Evolutionary conservation across 2,113 vertebrate species (phyloP), one percentile per base, ranked within the genome.

Genomic region (Cephalopterus ornatus): DNA sequence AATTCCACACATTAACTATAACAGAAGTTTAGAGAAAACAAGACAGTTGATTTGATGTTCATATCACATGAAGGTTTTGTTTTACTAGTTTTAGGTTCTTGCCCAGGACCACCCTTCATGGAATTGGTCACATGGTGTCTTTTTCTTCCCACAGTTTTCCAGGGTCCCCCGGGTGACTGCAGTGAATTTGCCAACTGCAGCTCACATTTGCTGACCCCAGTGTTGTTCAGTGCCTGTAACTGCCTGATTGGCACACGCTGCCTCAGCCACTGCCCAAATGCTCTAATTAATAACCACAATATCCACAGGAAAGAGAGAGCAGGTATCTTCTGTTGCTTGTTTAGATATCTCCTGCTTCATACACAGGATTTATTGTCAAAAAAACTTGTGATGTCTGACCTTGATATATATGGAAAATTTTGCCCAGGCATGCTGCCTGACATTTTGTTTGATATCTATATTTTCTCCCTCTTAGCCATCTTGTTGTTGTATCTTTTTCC

Each of bases 361-460:
- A 42, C 4, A 83, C 19, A 62, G 46, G 17, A 89, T 83, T 76
- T 84, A 84, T 73, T 35, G 20, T 74, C 42, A 83, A 67, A 88
- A 82, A 61, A 76, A 27, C 21, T 79, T 89, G 47, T 82, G 74
- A 88, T 80, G 21, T 21, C 50, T 92, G 81, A 96, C 89, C 93
- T 92, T 76, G 81, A 76, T 70, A 76, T 6, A 27, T 62, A 70
- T 39, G 50, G 67, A 82, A 85, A 83, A 50, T 74, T 79, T 87
- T 85, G 23, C 27, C 63, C 9, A 72, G 85, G 89, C 55, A 35
- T 33, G 37, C 18, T 88, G 87, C 93, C 93, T 88, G 74, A 59
- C 42, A 46, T 90, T 96, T 92, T 89, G 53, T 53, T 95, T 88
- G 28, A 67, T 76, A 83, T 58, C 85, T 85, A 33, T 39, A n/a